Evolutionary conservation across 1,140 invertebrate genomes (phyloP), one percentile per base, ranked within the genome.

Genomic region (Conus ventricosus): DNA sequence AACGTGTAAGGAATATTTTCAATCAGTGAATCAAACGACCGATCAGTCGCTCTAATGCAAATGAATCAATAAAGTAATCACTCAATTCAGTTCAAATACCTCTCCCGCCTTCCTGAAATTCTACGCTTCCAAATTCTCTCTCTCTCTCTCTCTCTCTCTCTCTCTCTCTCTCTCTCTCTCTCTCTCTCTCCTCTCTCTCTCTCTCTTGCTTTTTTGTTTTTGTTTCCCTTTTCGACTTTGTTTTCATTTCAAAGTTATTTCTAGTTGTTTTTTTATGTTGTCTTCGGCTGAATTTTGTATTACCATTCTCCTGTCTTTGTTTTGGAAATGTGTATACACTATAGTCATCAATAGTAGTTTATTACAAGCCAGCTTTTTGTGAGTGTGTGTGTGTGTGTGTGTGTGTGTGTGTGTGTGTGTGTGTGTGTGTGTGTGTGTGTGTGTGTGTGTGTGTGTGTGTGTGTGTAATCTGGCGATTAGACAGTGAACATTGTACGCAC

Each of bases 131-230:
- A 39, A 39, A 39, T 39, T 39, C 39, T 39, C 39, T 39, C 39
- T 39, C 39, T 39, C 27, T 84, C 87, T 88, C 87, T 88, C 60
- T 67, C 80, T 67, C 81, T 83, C 57, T 88, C 80, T 88, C 78
- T 88, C 81, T 83, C 57, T 88, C 80, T 88, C 78, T 88, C n/a
- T 67, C 80, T 83, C 27, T 84, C 87, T 88, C 87, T 88, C 60
- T 67, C 80, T 67, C 81, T 83, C 57, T 88, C 80, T 88, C 78
- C 78, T 88, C 39, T 39, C 39, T 39, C 39, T 39, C n/a, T n/a
- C n/a, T n/a, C n/a, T n/a, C n/a, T n/a, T n/a, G n/a, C n/a, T n/a
- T n/a, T n/a, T n/a, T n/a, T n/a, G n/a, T n/a, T n/a, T n/a, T n/a
- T n/a, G n/a, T n/a, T n/a, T n/a, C n/a, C n/a, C 39, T 39, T 39